Conservation (phyloP, 2,797 vertebrate species). For the Clarias fuscus region DNA sequence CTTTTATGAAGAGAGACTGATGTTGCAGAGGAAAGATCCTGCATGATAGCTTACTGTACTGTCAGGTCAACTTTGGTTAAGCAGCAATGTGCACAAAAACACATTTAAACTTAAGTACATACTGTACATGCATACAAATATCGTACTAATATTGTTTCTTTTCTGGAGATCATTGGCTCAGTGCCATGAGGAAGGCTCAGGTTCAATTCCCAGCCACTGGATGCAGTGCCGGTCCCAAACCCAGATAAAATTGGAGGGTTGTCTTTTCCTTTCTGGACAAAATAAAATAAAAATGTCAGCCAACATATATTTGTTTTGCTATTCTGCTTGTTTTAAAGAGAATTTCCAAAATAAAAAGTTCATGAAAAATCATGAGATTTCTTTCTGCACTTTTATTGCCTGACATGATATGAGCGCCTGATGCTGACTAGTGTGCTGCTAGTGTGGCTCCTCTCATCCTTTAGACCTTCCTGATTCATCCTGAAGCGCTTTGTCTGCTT, state of each 20-base stretch:
- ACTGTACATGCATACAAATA: too few species aligned
- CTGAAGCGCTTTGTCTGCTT: neutral
- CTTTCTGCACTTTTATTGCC: neutral
- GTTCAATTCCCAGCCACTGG: too few species aligned
- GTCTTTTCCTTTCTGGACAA: neutral
- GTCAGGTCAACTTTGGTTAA: too few species aligned
- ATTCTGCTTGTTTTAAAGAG: neutral
- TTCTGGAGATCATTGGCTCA: too few species aligned
- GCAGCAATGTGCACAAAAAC: neutral
- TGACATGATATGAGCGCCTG: neutral
- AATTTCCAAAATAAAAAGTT: neutral
- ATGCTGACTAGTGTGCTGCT: neutral
- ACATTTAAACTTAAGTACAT: too few species aligned
- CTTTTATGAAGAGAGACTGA: neutral
- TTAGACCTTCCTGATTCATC: neutral
- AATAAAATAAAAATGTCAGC: neutral
- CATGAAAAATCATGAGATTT: neutral
- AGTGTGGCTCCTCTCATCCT: neutral
- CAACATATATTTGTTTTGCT: neutral
- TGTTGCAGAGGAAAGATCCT: neutral
- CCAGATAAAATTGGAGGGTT: too few species aligned
- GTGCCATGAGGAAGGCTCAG: too few species aligned
- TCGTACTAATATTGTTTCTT: too few species aligned
- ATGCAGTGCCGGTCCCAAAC: too few species aligned
- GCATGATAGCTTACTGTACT: neutral